A percentile compares a stretch with the other conserved stretches of the same genome.
These are phyloP conservation scores for Malthinus flaveolus DNA, from an alignment of 2,888 invertebrate species.

Conservation along the genomic window DNA sequence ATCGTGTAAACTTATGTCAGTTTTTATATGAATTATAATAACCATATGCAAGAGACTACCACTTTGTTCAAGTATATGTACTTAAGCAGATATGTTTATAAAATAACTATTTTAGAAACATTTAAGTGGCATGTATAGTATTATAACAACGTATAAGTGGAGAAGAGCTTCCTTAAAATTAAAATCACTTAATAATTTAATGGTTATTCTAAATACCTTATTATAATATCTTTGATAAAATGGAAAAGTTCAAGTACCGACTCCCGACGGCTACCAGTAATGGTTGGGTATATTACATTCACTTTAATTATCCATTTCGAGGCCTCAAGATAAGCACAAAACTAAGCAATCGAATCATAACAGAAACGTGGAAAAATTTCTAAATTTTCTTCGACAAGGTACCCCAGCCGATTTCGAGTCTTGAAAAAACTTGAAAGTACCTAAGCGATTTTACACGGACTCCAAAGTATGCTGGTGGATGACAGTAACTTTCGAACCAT, in stretches of 20 bases:
- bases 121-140: conserved; percentile 38
- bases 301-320: too few species aligned
- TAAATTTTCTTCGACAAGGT: too few species aligned
- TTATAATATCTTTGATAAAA: too few species aligned
- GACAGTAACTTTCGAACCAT: too few species aligned
- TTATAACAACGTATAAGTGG: conserved; percentile 32
- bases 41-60: conserved; percentile 40
- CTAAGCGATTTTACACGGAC: too few species aligned
- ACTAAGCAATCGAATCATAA: too few species aligned
- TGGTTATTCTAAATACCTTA: not conserved
- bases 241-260: too few species aligned
- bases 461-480: too few species aligned
- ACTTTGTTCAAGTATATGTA: conserved; percentile 41
- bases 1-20: conserved; percentile 30
- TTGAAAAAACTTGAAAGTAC: too few species aligned
- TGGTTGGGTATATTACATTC: not conserved
- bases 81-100: conserved; percentile 44
- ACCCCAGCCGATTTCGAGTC: too few species aligned
- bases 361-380: too few species aligned
- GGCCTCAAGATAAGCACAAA: too few species aligned
- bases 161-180: conserved; percentile 31
- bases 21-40: conserved; percentile 40
- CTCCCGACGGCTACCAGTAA: not conserved
- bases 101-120: conserved; percentile 42
- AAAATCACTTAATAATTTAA: conserved; percentile 23